Base-by-base conservation (phyloP, 2,797 vertebrate species). In the Fringilla coelebs region DNA sequence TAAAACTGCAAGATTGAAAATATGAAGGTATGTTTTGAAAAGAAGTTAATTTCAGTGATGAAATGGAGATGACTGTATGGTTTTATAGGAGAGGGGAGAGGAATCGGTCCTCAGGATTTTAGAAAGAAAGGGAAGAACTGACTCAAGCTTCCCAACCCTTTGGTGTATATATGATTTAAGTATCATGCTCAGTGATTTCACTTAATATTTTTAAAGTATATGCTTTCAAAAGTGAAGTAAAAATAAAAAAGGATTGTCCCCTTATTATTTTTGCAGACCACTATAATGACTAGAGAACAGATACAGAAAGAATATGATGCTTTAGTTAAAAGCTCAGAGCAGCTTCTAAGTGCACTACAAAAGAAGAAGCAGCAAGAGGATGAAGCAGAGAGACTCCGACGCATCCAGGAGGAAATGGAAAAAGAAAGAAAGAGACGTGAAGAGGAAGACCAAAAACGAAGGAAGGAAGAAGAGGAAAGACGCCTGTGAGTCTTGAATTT, bases 321-420 rank as follows among this genome's bases (percentile, higher is more conserved):
- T 4, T 97, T 99, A 78, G 98, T 99, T 83, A 98, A 83, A 43
- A 99, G 99, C 84, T 99, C 99, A 5, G 98, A 99, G 97, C 97
- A 98, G 51, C 99, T 99, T 85, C 98, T 99, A 73, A 97, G 96
- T 28, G 96, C 98, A 10, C 96, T 99, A 96, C 99, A 99, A 97
- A 99, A 98, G 94, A 99, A 98, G 96, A 99, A 99, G 70, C 99
- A 99, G 95, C 98, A 99, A 95, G 98, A 99, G 89, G 99, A 99
- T 85, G 99, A 99, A 97, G 97, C 98, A 1, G 99, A 99, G 97
- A 97, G 99, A 26, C 98, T 99, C 52, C 97, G 97, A 5, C 98
- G 96, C 58, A 99, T 99, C 96, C 98, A 99, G 95, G 99, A 99
- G 90, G 99, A 99, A 96, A 99, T 99, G 99, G 99, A 99, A 92